These are phyloP conservation scores for Cromileptes altivelis DNA, from an alignment of 2,113 vertebrate species.

Conservation along the genomic window DNA sequence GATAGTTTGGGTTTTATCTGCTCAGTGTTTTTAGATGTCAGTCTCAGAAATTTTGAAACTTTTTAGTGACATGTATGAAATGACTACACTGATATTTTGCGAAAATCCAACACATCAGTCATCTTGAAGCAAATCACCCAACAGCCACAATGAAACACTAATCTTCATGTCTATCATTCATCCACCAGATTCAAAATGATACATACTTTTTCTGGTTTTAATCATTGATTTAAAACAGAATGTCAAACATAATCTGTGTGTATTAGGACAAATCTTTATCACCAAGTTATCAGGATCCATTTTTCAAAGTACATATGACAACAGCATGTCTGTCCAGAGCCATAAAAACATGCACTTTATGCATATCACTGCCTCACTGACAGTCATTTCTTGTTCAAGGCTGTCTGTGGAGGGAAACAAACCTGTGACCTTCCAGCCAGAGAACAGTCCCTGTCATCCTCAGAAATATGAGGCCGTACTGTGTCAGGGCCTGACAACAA, in stretches of 20 bases:
- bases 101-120: conserved; percentile 1
- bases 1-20: not conserved
- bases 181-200: not conserved
- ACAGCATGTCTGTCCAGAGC: not conserved
- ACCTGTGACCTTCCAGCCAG: conserved; percentile 34
- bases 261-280: not conserved
- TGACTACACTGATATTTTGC: not conserved
- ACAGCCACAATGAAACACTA: not conserved
- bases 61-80: not conserved
- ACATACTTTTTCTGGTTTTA: not conserved
- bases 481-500: conserved; percentile 27
- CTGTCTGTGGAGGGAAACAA: conserved; percentile 21
- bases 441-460: conserved; percentile 27
- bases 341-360: conserved; percentile 4
- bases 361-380: conserved; percentile 31
- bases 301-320: not conserved
- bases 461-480: conserved; percentile 54
- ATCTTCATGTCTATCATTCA: not conserved
- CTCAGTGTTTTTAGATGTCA: not conserved
- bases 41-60: not conserved
- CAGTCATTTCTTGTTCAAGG: conserved; percentile 41
- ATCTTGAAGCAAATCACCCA: not conserved
- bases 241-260: not conserved
- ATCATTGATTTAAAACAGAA: not conserved
- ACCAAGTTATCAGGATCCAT: not conserved